A percentile compares a stretch with the other conserved stretches of the same genome.
Evolutionary conservation across 2,113 vertebrate genomes (phyloP).

Genomic region (Onychostruthus taczanowskii): DNA sequence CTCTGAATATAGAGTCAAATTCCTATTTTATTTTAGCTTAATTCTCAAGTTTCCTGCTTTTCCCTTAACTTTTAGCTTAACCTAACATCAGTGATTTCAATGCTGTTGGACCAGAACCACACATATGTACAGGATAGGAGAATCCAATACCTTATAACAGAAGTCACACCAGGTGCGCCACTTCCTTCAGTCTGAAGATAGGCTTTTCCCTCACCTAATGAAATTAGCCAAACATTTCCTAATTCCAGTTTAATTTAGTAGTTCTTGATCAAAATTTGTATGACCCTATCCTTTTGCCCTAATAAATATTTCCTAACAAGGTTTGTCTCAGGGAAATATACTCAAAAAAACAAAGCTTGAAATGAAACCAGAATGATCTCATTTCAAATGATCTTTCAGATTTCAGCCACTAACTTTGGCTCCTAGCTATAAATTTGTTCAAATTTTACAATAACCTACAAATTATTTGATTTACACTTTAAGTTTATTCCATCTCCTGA

Average conservation of each 20-base stretch:
- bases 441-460: not conserved
- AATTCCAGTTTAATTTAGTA: not conserved
- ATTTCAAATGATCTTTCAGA: not conserved
- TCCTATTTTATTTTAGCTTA: not conserved
- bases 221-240: not conserved
- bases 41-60: not conserved
- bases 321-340: not conserved
- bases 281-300: not conserved
- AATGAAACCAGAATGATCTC: not conserved
- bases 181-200: not conserved
- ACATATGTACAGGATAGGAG: not conserved
- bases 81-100: not conserved
- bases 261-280: not conserved
- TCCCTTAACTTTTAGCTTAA: not conserved
- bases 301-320: not conserved
- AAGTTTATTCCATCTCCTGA: not conserved
- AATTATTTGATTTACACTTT: not conserved
- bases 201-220: not conserved
- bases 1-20: not conserved
- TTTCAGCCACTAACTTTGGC: not conserved
- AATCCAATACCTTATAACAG: not conserved
- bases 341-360: not conserved
- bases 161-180: not conserved
- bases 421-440: not conserved
- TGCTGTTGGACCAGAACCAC: not conserved